Evolutionary conservation across 2,797 vertebrate genomes (phyloP), one percentile per base, ranked within the genome.

Genomic region (Aulostomus chinensis): DNA sequence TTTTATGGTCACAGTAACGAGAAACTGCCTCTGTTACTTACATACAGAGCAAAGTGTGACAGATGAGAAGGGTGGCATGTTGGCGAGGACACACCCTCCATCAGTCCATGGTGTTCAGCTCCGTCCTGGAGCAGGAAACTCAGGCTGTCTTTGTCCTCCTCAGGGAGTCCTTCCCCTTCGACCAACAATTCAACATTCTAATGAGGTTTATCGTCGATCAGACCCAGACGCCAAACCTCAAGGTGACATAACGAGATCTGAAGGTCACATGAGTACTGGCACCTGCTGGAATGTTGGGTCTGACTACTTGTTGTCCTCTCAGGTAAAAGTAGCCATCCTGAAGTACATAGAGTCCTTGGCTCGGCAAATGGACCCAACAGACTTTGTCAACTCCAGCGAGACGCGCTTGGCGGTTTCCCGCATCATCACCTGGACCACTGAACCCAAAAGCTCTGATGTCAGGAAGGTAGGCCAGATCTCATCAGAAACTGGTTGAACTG

Each of bases 161-260:
- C 78, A 99, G 96, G 80, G 96, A 98, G 74, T 98, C 95, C 29
- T 99, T 99, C 80, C 95, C 95, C 0, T 98, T 95, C 41, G 96
- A 99, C 86, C 97, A 98, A 39, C 97, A 99, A 47, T 99, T 99
- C 88, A 98, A 97, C 78, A 99, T 99, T 68, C 87, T 99, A 77
- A 98, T 99, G 97, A 90, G 97, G 57, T 99, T 99, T 66, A 97
- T 98, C 63, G 96, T 99, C 35, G 96, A 99, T 91, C 97, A 99
- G 78, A 98, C 97, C 10, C 97, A 99, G 83, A 99, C 96, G 10
- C 96, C 97, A 50, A 99, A 98, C 76, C 92, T 99, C 43, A 82
- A 97, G 95, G 84, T 98, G 39, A 38, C 4, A 7, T 12, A 3
- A n/a, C n/a, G 7, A 24, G 13, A 4, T 15, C 9, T 11, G 2